Percentiles rank a stretch among this genome's conserved stretches.
phyloP scores from a whole-genome alignment of 2,797 vertebrate species.

The Threskiornis aethiopicus region DNA sequence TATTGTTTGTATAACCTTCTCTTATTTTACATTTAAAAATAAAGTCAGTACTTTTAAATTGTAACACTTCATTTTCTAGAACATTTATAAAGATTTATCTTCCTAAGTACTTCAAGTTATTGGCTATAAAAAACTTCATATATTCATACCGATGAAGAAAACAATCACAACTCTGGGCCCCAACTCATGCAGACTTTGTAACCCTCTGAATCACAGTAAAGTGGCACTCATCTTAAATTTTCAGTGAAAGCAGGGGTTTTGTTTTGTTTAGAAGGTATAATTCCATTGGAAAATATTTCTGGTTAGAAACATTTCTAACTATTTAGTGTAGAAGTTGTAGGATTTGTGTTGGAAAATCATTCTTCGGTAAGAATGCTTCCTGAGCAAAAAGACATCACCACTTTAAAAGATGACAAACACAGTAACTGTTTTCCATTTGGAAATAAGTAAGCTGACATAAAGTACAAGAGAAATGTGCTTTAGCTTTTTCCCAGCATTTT shows the following conservation, averaged over 20 bases:
- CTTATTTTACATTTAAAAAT: neutral
- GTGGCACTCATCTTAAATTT: neutral
- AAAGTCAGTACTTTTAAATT: neutral
- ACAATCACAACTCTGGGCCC: neutral
- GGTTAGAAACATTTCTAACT: neutral
- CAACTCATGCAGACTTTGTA: neutral
- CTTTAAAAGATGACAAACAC: neutral
- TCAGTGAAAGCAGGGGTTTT: neutral
- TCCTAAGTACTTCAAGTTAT: neutral
- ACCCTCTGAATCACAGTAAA: neutral
- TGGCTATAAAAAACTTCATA: neutral
- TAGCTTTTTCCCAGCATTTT: neutral
- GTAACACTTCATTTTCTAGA: neutral
- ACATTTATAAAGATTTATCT: neutral
- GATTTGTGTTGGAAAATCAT: neutral
- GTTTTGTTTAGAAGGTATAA: neutral
- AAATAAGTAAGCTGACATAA: neutral
- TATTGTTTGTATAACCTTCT: neutral
- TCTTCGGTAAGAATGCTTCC: neutral
- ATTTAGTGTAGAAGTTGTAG: neutral
- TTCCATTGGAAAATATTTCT: neutral
- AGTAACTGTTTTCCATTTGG: neutral
- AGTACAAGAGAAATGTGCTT: neutral
- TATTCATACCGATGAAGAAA: neutral
- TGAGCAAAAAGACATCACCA: neutral